Conservation (phyloP, 2,113 vertebrate genomes). For the Cisticola juncidis region DNA sequence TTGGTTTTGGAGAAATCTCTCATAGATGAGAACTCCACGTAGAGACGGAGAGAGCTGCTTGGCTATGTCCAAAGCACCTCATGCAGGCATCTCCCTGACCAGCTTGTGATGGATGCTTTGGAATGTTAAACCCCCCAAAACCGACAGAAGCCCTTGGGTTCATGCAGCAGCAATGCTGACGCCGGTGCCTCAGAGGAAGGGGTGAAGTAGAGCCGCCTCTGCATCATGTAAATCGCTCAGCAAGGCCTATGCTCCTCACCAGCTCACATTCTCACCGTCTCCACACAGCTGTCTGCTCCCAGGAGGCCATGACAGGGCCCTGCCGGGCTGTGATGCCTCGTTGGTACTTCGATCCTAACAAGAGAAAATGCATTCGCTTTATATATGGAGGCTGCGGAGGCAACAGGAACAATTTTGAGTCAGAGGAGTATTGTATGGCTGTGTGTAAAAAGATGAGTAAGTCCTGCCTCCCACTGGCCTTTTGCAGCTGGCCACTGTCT, state of each 20-base stretch:
- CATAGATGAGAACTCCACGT: not conserved
- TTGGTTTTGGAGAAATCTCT: not conserved
- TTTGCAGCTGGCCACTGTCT: conserved; percentile 65
- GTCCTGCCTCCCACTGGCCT: conserved; percentile 74
- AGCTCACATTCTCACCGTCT: conserved; percentile 77
- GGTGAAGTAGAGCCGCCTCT: not conserved
- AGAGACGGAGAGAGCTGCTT: not conserved
- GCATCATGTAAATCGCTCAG: not conserved
- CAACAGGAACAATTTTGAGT: conserved; percentile 99
- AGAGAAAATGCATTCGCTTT: conserved; percentile 92
- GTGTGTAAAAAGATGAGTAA: conserved; percentile 97
- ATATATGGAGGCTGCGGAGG: conserved; percentile 96
- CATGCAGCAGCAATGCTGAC: not conserved
- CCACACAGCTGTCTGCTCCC: conserved; percentile 92
- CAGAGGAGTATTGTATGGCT: conserved; percentile 97
- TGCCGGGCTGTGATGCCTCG: conserved; percentile 94
- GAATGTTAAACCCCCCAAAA: not conserved
- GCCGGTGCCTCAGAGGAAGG: not conserved
- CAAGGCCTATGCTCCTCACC: conserved; percentile 39
- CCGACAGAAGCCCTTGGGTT: not conserved
- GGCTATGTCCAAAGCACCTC: not conserved
- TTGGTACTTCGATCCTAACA: conserved; percentile 93
- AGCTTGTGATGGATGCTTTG: not conserved
- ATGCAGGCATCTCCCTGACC: not conserved
- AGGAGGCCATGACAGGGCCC: conserved; percentile 93